Conservation (phyloP, 2,888 invertebrate species). For the Troides aeacus region DNA sequence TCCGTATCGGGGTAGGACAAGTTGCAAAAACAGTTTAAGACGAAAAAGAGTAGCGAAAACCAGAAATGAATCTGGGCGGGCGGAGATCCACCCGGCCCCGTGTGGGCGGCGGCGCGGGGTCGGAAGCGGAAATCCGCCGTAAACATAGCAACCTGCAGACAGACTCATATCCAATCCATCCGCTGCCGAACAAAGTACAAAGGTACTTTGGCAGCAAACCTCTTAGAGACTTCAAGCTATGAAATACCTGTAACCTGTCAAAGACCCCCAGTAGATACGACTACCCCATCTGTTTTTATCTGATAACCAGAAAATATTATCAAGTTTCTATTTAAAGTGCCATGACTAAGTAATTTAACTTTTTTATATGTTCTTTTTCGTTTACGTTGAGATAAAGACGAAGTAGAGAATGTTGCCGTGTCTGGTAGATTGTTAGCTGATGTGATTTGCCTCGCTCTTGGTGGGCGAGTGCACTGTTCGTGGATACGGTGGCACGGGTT, state of each 20-base stretch:
- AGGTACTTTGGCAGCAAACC: no score
- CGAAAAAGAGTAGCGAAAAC: slow-evolving; percentile 77
- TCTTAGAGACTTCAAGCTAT: no score
- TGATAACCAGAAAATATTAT: no score
- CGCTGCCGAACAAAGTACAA: no score
- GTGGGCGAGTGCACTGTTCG: slow-evolving; percentile 71
- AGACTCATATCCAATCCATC: neutral
- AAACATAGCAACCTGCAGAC: slow-evolving; percentile 39
- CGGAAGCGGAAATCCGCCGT: slow-evolving; percentile 52
- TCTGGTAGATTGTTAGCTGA: slow-evolving; percentile 29
- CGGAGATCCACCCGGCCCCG: slow-evolving; percentile 56
- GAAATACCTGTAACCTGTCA: no score
- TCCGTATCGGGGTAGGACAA: slow-evolving; percentile 57
- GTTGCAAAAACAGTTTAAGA: slow-evolving; percentile 73
- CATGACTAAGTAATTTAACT: no score
- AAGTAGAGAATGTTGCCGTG: slow-evolving; percentile 16
- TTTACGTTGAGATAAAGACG: no score
- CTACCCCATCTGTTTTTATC: no score
- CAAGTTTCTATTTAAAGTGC: no score
- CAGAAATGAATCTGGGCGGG: slow-evolving; percentile 76
- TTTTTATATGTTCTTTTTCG: no score
- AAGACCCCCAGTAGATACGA: no score
- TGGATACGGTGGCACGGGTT: slow-evolving; percentile 76
- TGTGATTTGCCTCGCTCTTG: slow-evolving; percentile 52
- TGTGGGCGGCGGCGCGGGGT: slow-evolving; percentile 55